phyloP scores from a whole-genome alignment of 2,113 vertebrate species.

The Labeo catla region DNA sequence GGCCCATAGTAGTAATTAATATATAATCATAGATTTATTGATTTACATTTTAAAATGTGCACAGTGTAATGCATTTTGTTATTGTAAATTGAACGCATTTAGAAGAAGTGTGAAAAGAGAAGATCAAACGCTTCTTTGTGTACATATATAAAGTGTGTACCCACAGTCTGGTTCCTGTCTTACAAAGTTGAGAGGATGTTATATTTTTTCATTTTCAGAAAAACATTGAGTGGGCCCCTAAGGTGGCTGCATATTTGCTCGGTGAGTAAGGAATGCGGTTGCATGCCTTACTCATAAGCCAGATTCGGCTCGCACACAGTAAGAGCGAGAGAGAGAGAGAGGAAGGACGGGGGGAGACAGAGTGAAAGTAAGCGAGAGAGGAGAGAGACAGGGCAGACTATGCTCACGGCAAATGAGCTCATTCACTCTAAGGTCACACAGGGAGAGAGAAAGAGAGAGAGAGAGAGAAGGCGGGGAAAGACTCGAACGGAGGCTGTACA shows the following conservation, averaged over 20 bases:
- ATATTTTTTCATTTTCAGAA: conserved; percentile 50
- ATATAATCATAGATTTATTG: too few species aligned
- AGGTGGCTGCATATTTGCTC: conserved; percentile 85
- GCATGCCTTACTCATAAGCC: conserved; percentile 83
- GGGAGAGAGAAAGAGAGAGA: conserved; percentile 39
- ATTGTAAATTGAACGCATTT: background rate
- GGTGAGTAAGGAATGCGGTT: conserved; percentile 93
- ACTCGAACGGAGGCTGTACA: conserved; percentile 69
- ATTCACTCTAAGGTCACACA: conserved; percentile 63
- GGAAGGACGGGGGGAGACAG: conserved; percentile 46
- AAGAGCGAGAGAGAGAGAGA: conserved; percentile 42
- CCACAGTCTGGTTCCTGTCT: background rate
- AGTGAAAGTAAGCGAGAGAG: conserved; percentile 62
- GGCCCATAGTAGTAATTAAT: too few species aligned
- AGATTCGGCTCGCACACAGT: conserved; percentile 75
- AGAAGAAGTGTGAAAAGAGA: background rate
- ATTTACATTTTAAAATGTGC: background rate
- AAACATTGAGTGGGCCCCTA: conserved; percentile 72
- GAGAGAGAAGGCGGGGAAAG: conserved; percentile 46
- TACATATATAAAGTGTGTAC: background rate
- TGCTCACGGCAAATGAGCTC: conserved; percentile 64
- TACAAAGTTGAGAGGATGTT: background rate
- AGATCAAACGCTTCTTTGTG: background rate
- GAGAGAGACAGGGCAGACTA: conserved; percentile 58
- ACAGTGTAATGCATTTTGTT: background rate